Conservation (phyloP, 1,140 invertebrate genomes). For the Platyscapa corneri region DNA sequence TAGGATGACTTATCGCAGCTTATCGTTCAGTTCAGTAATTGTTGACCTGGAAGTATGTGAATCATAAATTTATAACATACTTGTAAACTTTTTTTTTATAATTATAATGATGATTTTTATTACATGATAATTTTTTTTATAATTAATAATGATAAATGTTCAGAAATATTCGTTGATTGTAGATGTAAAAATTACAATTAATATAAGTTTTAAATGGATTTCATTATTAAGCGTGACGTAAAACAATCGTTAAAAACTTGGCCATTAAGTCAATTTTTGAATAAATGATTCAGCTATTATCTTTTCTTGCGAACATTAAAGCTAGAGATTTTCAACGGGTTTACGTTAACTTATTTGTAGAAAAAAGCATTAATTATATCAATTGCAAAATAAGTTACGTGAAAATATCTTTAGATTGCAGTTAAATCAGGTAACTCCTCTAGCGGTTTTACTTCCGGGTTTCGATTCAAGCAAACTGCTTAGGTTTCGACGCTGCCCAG, state of each 20-base stretch:
- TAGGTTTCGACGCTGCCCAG: background rate
- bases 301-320: background rate
- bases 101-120: no score
- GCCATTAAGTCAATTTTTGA: no score
- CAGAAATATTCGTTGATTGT: background rate
- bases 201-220: background rate
- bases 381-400: background rate
- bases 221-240: background rate
- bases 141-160: background rate
- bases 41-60: background rate
- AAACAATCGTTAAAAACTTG: background rate
- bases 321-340: no score
- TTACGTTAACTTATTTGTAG: no score
- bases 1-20: background rate
- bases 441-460: slow-evolving; percentile 31
- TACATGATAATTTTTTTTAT: no score
- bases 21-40: background rate
- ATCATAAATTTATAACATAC: background rate
- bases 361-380: slow-evolving; percentile 11
- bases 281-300: no score
- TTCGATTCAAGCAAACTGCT: slow-evolving; percentile 5
- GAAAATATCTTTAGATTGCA: slow-evolving; percentile 6
- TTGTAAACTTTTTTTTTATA: no score
- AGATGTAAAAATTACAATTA: background rate
- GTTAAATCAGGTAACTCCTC: slow-evolving; percentile 1